Conservation (phyloP, 35 echinoderm and acorn worm species). For the Heliocidaris erythrogramma region DNA sequence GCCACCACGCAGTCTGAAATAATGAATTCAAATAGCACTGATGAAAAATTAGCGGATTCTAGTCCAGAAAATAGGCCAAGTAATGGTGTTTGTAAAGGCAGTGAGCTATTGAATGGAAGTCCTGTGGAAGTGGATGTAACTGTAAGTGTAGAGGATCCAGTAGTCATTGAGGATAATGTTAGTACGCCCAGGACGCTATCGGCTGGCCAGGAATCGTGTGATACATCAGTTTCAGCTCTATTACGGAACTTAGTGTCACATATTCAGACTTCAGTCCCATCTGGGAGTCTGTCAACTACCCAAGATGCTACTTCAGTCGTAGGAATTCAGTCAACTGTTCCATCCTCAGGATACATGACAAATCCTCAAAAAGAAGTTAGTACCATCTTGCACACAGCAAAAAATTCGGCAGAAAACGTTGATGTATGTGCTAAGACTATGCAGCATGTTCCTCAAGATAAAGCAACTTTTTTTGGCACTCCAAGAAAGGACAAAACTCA, state of each 20-base stretch:
- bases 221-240: background rate
- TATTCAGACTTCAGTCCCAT: background rate
- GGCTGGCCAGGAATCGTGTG: background rate
- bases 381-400: background rate
- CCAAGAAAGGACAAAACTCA: background rate
- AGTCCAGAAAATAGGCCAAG: background rate
- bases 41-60: background rate
- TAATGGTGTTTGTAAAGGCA: background rate
- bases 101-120: background rate
- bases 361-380: background rate
- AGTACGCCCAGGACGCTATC: background rate
- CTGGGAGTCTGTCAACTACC: background rate
- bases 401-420: background rate
- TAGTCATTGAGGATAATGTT: background rate
- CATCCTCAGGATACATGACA: background rate
- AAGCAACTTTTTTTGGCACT: background rate
- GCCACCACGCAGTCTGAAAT: background rate
- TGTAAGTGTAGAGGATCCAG: background rate
- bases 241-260: too few relatives aligned
- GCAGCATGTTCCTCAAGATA: background rate
- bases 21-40: background rate
- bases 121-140: background rate
- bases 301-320: background rate
- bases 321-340: background rate
- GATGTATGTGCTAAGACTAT: background rate